phyloP scores from a whole-genome alignment of 2,113 vertebrate species.

The Polypterus senegalus region DNA sequence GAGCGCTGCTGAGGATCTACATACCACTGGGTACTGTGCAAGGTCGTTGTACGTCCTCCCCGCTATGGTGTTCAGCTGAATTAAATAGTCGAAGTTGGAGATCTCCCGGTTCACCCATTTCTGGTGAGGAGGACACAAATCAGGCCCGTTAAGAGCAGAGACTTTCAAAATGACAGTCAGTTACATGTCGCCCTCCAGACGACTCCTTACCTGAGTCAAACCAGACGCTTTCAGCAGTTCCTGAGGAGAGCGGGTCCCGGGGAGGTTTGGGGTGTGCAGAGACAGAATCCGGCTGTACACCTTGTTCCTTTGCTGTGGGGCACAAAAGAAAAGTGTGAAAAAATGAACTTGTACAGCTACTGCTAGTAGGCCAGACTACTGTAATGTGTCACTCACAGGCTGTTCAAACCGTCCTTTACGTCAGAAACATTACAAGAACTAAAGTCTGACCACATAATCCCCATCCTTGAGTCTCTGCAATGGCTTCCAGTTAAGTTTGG shows the following conservation, averaged over 20 bases:
- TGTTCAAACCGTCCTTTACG: no score
- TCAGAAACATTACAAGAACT: no score
- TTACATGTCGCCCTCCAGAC: background rate
- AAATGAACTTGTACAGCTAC: no score
- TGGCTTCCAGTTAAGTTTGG: no score
- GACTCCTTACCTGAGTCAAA: slow-evolving; percentile 70
- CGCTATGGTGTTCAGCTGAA: slow-evolving; percentile 94
- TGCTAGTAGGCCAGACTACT: no score
- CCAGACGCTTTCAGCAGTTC: slow-evolving; percentile 86
- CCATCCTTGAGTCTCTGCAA: no score
- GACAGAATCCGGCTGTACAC: slow-evolving; percentile 81
- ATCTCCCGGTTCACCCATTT: slow-evolving; percentile 97
- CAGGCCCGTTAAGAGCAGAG: no score
- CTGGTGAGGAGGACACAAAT: slow-evolving; percentile 35
- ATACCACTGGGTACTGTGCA: slow-evolving; percentile 92
- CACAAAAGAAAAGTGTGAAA: no score
- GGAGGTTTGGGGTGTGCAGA: slow-evolving; percentile 70
- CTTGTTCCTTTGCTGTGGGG: slow-evolving; percentile 57
- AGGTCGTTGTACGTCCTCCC: slow-evolving; percentile 92
- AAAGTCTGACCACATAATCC: no score
- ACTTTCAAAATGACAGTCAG: no score
- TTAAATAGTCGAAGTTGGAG: slow-evolving; percentile 95
- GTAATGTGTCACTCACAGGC: no score
- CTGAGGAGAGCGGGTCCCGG: slow-evolving; percentile 80
- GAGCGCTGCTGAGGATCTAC: slow-evolving; percentile 11